Evolutionary conservation across 1,140 invertebrate genomes (phyloP).

Genomic region (Hylaeus volcanicus): DNA sequence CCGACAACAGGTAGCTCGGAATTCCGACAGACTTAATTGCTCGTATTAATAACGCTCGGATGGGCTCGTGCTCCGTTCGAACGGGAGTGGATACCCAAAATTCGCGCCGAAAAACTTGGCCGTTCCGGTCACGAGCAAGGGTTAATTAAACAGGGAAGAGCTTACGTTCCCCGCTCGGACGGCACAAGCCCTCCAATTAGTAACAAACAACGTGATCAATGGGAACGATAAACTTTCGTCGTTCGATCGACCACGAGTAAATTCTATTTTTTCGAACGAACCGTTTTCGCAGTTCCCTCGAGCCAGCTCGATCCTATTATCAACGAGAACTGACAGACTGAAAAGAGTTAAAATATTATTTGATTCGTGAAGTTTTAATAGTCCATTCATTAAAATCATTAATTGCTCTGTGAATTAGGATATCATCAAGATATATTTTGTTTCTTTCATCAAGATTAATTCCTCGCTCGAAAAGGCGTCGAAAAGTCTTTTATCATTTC

Average conservation of each 20-base stretch:
- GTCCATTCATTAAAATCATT: no score
- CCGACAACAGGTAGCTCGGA: constrained; percentile 35
- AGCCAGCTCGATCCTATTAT: background rate
- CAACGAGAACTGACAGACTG: background rate
- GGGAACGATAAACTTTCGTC: constrained; percentile 21
- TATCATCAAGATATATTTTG: no score
- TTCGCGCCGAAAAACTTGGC: constrained; percentile 8
- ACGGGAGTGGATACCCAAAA: constrained; percentile 2
- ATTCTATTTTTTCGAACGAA: background rate
- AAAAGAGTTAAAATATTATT: background rate
- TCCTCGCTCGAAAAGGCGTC: no score
- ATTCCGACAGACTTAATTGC: background rate
- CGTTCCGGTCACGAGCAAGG: constrained; percentile 2
- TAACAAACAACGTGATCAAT: constrained; percentile 33
- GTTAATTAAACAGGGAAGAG: constrained; percentile 18
- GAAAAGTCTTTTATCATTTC: no score
- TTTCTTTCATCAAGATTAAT: no score
- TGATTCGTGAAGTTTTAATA: background rate
- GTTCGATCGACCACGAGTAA: background rate
- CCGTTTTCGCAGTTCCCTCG: background rate
- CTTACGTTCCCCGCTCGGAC: background rate
- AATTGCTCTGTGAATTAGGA: no score
- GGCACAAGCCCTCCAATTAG: constrained; percentile 27
- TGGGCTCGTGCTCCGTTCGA: background rate
- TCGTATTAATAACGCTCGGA: background rate